These are phyloP conservation scores for Corydoras maculifer DNA, from an alignment of 2,113 vertebrate species.

Conservation along the genomic window DNA sequence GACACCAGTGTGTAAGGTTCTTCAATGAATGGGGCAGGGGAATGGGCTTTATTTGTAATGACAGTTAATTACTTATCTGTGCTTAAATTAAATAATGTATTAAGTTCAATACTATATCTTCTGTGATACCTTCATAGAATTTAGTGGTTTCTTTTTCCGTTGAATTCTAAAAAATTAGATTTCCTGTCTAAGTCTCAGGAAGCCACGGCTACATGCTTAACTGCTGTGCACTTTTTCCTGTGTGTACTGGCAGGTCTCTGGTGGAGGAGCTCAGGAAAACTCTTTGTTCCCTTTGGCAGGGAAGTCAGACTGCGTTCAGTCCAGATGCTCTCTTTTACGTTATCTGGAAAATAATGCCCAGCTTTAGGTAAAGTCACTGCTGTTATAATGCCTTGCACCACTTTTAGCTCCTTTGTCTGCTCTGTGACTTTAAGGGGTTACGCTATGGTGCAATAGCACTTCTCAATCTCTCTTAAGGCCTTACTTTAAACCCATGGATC, in stretches of 20 bases:
- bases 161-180: too few relatives aligned
- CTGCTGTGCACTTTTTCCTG: conserved; percentile 15
- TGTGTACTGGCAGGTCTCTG: conserved; percentile 73
- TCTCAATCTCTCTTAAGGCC: too few relatives aligned
- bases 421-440: conserved; percentile 1
- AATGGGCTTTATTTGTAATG: too few relatives aligned
- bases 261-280: conserved; percentile 98
- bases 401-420: conserved; percentile 15
- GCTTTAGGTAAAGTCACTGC: conserved; percentile 78
- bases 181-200: background rate
- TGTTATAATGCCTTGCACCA: background rate
- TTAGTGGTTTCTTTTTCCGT: too few relatives aligned
- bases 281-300: conserved; percentile 93
- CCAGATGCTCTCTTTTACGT: conserved; percentile 96
- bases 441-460: background rate
- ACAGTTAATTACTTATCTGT: too few relatives aligned
- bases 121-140: too few relatives aligned
- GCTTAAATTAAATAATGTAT: too few relatives aligned
- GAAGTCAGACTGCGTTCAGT: conserved; percentile 90
- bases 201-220: background rate
- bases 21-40: conserved; percentile 34
- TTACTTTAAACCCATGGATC: too few relatives aligned
- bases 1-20: conserved; percentile 90
- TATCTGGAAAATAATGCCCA: conserved; percentile 99
- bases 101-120: too few relatives aligned